These are phyloP conservation scores for Bufo gargarizans DNA, from an alignment of 2,113 vertebrate species.

Conservation along the genomic window DNA sequence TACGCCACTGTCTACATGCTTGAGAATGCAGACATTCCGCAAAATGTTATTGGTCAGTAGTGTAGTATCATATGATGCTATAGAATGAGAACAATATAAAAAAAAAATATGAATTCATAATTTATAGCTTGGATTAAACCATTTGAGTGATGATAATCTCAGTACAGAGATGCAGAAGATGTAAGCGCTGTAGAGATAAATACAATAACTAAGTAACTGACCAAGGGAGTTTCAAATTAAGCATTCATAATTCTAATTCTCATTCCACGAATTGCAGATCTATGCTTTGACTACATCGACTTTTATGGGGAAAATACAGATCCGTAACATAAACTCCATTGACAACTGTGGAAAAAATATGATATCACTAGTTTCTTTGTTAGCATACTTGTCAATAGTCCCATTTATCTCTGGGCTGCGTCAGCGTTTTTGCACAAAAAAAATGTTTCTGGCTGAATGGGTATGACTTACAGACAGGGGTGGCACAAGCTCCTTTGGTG, in stretches of 20 bases:
- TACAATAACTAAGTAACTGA: too few relatives aligned
- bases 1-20: background rate
- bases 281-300: background rate
- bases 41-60: background rate
- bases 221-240: background rate
- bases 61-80: background rate
- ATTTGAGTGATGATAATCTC: too few relatives aligned
- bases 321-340: background rate
- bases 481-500: background rate
- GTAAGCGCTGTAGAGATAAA: too few relatives aligned
- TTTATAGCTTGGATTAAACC: too few relatives aligned
- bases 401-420: too few relatives aligned
- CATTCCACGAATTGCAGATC: background rate
- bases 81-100: background rate
- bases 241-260: background rate
- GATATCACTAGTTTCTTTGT: background rate
- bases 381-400: background rate
- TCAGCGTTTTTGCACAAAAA: too few relatives aligned
- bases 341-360: background rate
- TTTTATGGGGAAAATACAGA: background rate
- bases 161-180: too few relatives aligned
- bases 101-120: too few relatives aligned
- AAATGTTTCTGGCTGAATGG: too few relatives aligned
- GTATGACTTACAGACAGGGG: background rate
- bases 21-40: background rate